Evolutionary conservation across 37 sponge, comb jelly and placozoan genomes (phyloP), one percentile per base, ranked within the genome.

Genomic region (Chondrilla cf. caribensis): DNA sequence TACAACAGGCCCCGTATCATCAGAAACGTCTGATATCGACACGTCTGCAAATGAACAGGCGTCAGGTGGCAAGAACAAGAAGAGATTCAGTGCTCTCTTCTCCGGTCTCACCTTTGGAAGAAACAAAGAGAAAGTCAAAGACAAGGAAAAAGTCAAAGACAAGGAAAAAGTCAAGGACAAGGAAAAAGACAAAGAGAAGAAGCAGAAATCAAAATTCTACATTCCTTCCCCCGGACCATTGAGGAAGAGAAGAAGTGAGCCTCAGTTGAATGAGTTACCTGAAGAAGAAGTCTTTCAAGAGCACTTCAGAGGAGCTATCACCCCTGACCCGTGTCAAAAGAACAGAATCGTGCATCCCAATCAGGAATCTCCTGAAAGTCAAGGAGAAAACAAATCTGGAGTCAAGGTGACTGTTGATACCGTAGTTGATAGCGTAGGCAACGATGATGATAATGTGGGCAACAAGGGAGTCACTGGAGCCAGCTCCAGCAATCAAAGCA

Each of bases 21-120:
- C 86, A n/a, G 91, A 91, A 54, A 91, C 91, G 22, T 91, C 91
- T 11, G 91, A 91, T 42, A 81, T 87, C 78, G 90, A 89, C 38
- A 85, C 86, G n/a, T 87, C 87, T 33, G 91, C 84, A 15, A 84
- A 84, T 57, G 91, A 91, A 64, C 76, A 73, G 76, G 19, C 44
- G 22, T 21, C 19, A 21, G 76, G 24, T 1, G 41, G 14, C 1
- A 62, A 28, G 15, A 40, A 40, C 36, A 73, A 73, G 43, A 37
- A 73, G 18, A 39, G 76, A 43, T 38, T 73, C 41, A 40, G 76
- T 21, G 40, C 76, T 15, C 76, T 73, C 25, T 40, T 73, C 76
- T 62, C 64, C 22, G 76, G 76, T 3, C 25, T 73, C 38, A 40
- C 44, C 38, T 73, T 73, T 73, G 76, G 76, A 22, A 67, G 35